Percentiles rank a stretch among this genome's conserved stretches.
Evolutionary conservation across 2,888 invertebrate species (phyloP).

Genomic region (Chrysina gloriosa): DNA sequence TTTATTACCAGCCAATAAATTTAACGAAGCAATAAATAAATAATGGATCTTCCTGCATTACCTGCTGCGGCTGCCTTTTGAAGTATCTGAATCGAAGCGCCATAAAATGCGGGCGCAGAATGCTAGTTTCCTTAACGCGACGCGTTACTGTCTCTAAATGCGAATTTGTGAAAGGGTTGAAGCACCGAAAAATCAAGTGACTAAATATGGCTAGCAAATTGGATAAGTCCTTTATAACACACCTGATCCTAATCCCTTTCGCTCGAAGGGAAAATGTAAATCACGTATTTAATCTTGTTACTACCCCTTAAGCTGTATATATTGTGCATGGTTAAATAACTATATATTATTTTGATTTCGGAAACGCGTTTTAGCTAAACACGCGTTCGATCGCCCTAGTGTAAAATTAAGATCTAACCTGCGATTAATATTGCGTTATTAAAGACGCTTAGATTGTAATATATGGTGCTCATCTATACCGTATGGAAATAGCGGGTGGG

Average conservation of each 20-base stretch:
- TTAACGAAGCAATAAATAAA: constrained; percentile 40
- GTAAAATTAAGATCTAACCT: background rate
- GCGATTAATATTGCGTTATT: no score
- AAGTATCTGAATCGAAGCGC: constrained; percentile 18
- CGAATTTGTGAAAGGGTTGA: constrained; percentile 11
- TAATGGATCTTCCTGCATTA: constrained; percentile 26
- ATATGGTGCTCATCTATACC: no score
- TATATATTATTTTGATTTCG: constrained; percentile 8
- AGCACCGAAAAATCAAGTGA: constrained; percentile 25
- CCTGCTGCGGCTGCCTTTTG: constrained; percentile 16
- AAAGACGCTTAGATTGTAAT: no score
- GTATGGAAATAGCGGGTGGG: no score
- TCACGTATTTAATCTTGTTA: constrained; percentile 43
- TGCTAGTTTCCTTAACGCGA: background rate
- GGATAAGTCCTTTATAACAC: constrained; percentile 44
- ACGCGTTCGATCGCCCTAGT: no score
- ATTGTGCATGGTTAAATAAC: constrained; percentile 36
- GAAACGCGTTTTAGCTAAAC: background rate
- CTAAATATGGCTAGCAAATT: constrained; percentile 44
- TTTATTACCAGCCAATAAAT: constrained; percentile 40
- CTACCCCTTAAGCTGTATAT: constrained; percentile 41
- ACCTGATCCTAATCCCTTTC: constrained; percentile 47
- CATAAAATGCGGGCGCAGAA: constrained; percentile 23
- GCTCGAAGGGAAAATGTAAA: constrained; percentile 39
- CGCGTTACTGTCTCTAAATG: constrained; percentile 3